Evolutionary conservation across 1,140 invertebrate species (phyloP).

Genomic region (Aphaenogaster rudis): DNA sequence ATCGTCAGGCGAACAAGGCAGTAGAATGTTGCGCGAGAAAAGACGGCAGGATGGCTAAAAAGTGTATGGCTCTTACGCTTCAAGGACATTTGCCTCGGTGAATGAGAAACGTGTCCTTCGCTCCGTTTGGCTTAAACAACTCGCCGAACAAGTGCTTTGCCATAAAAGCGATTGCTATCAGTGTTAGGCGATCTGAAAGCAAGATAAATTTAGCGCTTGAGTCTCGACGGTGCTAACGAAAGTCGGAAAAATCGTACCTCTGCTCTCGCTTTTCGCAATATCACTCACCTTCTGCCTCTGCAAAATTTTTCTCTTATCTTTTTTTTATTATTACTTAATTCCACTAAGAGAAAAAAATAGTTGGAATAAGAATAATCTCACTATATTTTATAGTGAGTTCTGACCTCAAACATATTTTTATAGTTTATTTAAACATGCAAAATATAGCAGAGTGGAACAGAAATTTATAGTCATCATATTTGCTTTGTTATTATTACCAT

Average conservation of each 20-base stretch:
- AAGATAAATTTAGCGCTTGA: conserved; percentile 31
- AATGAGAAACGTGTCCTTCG: conserved; percentile 19
- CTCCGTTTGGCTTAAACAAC: conserved; percentile 42
- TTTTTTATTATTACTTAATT: not conserved
- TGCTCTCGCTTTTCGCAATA: not conserved
- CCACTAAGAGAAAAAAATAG: too few species aligned
- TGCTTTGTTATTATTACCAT: too few species aligned
- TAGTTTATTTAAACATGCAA: too few species aligned
- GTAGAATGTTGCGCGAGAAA: not conserved
- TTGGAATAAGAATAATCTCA: too few species aligned
- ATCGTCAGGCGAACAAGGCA: conserved; percentile 32
- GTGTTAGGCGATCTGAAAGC: conserved; percentile 13
- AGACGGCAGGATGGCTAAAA: not conserved
- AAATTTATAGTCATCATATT: too few species aligned
- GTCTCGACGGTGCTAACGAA: conserved; percentile 2
- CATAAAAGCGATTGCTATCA: conserved; percentile 23
- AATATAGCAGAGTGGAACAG: too few species aligned
- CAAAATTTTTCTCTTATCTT: not conserved
- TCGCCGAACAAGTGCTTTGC: conserved; percentile 7
- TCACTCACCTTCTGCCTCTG: not conserved
- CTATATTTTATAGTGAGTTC: too few species aligned
- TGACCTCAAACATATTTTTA: too few species aligned
- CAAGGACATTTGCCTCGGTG: not conserved
- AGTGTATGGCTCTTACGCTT: conserved; percentile 8
- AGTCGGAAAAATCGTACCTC: conserved; percentile 14